Base-by-base conservation (phyloP, 2,888 invertebrate species). In the Neelides folsomi region DNA sequence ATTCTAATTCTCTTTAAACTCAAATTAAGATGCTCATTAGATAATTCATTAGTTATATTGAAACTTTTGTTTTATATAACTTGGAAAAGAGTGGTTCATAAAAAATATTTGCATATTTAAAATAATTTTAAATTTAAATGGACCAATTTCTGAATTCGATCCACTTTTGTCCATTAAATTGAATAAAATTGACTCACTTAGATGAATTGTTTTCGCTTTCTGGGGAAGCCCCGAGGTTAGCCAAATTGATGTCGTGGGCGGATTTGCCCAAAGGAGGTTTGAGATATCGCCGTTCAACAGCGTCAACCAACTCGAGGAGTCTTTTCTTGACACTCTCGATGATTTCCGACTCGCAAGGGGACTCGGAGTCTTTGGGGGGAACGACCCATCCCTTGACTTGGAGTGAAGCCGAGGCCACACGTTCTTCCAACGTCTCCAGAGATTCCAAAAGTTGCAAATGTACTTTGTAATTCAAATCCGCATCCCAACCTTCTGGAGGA, bases 281-380 rank as follows among this genome's bases (percentile, higher is more conserved):
- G 41, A 95, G 75, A 70, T 94, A 95, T 62, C 95, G 76, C 64
- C 93, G 75, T 71, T 95, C 95, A 49, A 95, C 88, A 63, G 89
- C 89, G 1, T 83, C 80, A 71, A 95, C 94, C 12, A 95, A 73
- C 0, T 82, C 79, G 4, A 86, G 76, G 50, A 97, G 76, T 65
- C 89, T 78, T 65, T 82, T 80, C 36, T 78, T 77, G 67, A 79
- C 75, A 71, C 80, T 71, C 68, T 77, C 73, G 64, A 79, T 54
- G 36, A 63, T 63, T 34, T 59, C 54, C 34, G 49, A 40, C 45
- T 60, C 57, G 2, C 44, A n/a, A n/a, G n/a, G n/a, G n/a, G n/a
- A n/a, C n/a, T n/a, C n/a, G n/a, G n/a, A n/a, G n/a, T n/a, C n/a
- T 27, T 27, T 27, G 4, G 27, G 7, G 3, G 27, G 27, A 27